These are phyloP conservation scores for Echinarachnius parma DNA, from an alignment of 53 echinoderm and acorn worm genomes.

Conservation along the genomic window DNA sequence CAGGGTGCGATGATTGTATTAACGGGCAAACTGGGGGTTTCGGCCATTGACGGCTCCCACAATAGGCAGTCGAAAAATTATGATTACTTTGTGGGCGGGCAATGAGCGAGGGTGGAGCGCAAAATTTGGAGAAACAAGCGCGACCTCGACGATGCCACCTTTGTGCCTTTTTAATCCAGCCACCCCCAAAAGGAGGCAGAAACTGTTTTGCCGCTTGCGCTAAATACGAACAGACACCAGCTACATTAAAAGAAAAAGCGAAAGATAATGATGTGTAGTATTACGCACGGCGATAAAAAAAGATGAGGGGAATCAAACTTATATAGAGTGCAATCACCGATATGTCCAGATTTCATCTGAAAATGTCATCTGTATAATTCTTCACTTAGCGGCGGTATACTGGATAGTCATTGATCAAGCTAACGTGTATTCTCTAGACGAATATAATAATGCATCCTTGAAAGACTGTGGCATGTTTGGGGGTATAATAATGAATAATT, in stretches of 20 bases:
- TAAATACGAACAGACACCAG: too few relatives aligned
- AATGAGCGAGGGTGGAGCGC: not conserved
- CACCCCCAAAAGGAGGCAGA: too few relatives aligned
- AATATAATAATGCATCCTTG: too few relatives aligned
- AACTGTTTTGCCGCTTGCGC: too few relatives aligned
- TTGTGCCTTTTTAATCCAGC: not conserved
- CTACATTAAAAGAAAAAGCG: too few relatives aligned
- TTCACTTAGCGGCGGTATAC: slow-evolving; percentile 25
- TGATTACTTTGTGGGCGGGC: slow-evolving; percentile 15
- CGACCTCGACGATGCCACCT: slow-evolving; percentile 6
- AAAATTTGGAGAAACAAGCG: slow-evolving; percentile 33
- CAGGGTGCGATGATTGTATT: slow-evolving; percentile 26
- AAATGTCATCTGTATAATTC: slow-evolving; percentile 24
- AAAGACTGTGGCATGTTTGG: too few relatives aligned
- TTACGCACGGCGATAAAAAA: too few relatives aligned
- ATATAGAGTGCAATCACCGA: not conserved
- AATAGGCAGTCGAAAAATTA: slow-evolving; percentile 17
- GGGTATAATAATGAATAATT: too few relatives aligned
- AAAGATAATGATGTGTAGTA: too few relatives aligned
- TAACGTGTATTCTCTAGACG: too few relatives aligned
- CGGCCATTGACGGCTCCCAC: slow-evolving; percentile 20
- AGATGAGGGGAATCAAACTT: not conserved
- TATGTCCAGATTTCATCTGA: slow-evolving; percentile 4
- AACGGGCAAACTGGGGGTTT: not conserved
- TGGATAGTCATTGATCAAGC: too few relatives aligned